These are phyloP conservation scores for Steinernema khuongi DNA, from an alignment of 1,140 invertebrate genomes.

Conservation along the genomic window DNA sequence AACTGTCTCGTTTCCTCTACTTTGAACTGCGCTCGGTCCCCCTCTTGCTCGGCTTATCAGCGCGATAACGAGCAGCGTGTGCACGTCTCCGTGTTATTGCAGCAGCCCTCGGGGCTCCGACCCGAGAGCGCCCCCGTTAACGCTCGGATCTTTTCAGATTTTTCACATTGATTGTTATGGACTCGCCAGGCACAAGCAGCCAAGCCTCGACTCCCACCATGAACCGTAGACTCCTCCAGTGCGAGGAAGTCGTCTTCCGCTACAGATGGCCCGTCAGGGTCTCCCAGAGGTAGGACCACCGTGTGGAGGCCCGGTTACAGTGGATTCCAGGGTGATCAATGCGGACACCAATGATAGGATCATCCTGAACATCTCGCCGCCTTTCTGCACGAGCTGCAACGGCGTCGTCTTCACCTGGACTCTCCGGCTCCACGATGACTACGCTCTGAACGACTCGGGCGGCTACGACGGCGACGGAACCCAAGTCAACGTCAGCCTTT, in stretches of 20 bases:
- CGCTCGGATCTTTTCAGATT: slow-evolving; percentile 17
- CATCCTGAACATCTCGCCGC: slow-evolving; percentile 33
- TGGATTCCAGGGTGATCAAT: slow-evolving; percentile 24
- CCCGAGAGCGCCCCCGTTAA: not conserved
- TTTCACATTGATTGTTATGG: slow-evolving; percentile 3
- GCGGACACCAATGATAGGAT: slow-evolving; percentile 28
- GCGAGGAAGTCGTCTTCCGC: slow-evolving; percentile 26
- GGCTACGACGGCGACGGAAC: slow-evolving; percentile 1
- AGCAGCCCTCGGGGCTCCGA: not conserved
- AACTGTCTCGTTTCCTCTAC: not conserved
- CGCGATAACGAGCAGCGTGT: slow-evolving; percentile 17
- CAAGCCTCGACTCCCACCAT: not conserved
- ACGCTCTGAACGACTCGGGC: slow-evolving; percentile 24
- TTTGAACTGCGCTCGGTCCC: not conserved
- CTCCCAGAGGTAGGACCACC: slow-evolving; percentile 22
- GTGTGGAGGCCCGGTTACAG: not conserved
- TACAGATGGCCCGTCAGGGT: slow-evolving; percentile 31
- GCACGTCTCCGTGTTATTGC: slow-evolving; percentile 13
- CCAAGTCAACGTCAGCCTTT: slow-evolving; percentile 35
- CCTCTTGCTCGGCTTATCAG: slow-evolving; percentile 5
- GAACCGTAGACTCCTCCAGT: slow-evolving; percentile 18
- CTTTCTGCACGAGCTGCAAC: slow-evolving; percentile 36
- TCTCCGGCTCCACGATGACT: slow-evolving; percentile 32
- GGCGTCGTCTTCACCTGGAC: slow-evolving; percentile 39
- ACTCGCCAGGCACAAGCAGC: slow-evolving; percentile 2